Evolutionary conservation across 2,797 vertebrate species (phyloP).

Genomic region (Darevskia nairensis): DNA sequence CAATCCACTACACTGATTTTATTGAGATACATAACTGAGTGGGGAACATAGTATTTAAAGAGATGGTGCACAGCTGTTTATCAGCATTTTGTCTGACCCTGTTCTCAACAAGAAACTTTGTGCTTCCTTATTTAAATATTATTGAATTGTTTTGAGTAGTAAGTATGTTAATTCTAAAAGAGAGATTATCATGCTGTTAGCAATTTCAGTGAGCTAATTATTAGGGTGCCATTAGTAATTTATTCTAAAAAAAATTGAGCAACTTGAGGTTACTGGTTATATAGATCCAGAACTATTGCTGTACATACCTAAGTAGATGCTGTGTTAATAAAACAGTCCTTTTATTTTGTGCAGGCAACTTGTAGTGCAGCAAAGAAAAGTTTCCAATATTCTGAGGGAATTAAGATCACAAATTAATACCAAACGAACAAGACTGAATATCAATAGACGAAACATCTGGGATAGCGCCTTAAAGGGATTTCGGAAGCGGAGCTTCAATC

Average conservation of each 20-base stretch:
- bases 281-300: slow-evolving; percentile 15
- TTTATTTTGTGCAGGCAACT: slow-evolving; percentile 74
- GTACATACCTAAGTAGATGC: slow-evolving; percentile 7
- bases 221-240: neutral
- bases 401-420: slow-evolving; percentile 77
- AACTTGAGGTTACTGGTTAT: neutral
- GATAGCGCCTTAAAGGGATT: slow-evolving; percentile 85
- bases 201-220: neutral
- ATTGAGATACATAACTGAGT: neutral
- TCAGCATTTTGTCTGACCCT: neutral
- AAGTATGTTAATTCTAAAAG: neutral
- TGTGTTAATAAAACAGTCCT: slow-evolving; percentile 30
- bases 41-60: neutral
- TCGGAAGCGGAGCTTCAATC: slow-evolving; percentile 83
- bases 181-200: neutral
- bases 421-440: slow-evolving; percentile 73
- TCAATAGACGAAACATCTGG: slow-evolving; percentile 80
- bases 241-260: slow-evolving; percentile 14
- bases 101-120: neutral
- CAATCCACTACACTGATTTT: neutral
- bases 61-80: neutral
- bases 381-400: slow-evolving; percentile 76
- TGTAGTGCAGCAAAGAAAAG: slow-evolving; percentile 69
- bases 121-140: neutral
- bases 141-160: neutral